Evolutionary conservation across 2,888 invertebrate species (phyloP), one percentile per base, ranked within the genome.

Genomic region (Neoscelio sp.): DNA sequence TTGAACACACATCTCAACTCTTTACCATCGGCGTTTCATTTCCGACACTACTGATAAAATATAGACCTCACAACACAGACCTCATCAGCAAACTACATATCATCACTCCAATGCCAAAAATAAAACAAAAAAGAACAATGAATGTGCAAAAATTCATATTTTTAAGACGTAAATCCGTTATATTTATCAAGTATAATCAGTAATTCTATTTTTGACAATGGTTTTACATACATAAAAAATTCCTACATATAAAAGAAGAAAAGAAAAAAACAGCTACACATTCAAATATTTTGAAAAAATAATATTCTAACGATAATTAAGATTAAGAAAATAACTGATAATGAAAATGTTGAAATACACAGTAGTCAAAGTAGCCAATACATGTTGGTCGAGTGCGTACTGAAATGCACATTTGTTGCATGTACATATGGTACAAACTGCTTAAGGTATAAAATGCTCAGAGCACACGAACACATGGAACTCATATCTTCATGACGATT

Each of bases 121-220:
- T 20, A 13, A 50, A 50, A 17, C 13, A 52, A 64, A 30, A 67
- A 48, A 42, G 62, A 60, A 68, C 52, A 76, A 77, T 77, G 71
- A 71, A 77, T 78, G 71, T 67, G 70, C 67, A 62, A 30, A 75
- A 76, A 52, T 60, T 56, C 78, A 78, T 78, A 78, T 78, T 78
- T 78, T 71, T 78, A 78, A 78, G 54, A 78, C 54, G 52, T 78
- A 78, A 71, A 78, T 71, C 77, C 71, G 71, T 78, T 78, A 60
- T 65, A 71, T 78, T 78, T 26, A 71, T 78, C 77, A 48, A 78
- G 71, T 71, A 35, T 60, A 78, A 78, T 71, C 65, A 67, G 71
- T 60, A 78, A 71, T 78, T 71, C 71, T 78, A 78, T 78, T 78
- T 78, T 78, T 71, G 77, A 77, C 64, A 71, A 77, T 71, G 65